Evolutionary conservation across 2,888 invertebrate genomes (phyloP), one percentile per base, ranked within the genome.

Genomic region (Apotomis capreana): DNA sequence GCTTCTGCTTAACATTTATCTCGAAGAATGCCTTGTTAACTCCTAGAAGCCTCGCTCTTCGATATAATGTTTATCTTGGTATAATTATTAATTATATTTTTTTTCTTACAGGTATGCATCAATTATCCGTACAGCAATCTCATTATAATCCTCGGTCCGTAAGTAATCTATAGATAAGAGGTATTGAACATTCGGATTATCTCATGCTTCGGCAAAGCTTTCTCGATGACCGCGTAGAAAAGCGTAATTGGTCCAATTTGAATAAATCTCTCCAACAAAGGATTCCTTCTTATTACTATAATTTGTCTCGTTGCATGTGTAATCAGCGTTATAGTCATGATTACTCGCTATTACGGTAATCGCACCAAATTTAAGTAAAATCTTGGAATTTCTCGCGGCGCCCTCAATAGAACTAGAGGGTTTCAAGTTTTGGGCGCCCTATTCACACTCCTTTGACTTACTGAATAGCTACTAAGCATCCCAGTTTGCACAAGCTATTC

Each of bases 191-290:
- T 40, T 40, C 44, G 8, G 44, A 26, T 26, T 26, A 26, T 26
- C 26, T 26, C 26, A 26, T 26, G 26, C 26, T 26, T 26, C 26
- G 26, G 26, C 26, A 26, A 26, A 26, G 26, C 26, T 26, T 8
- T 44, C 46, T 51, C 37, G n/a, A n/a, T 12, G 52, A 13, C 64
- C 64, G 55, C 55, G 44, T 70, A 71, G 70, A 67, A 61, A 68
- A 68, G 15, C n/a, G 57, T 86, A 87, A 89, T 87, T 86, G 83
- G 82, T 83, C 81, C 85, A 84, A 87, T 88, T 88, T 87, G 79
- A 85, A 86, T 86, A 84, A 86, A 83, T 83, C 82, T 75, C 75
- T 84, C 79, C 78, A 80, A 82, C 80, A 82, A 81, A 69, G 74
- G 78, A 77, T 76, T 70, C 75, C 71, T 78, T 82, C 79, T 61